Conservation (phyloP, 35 echinoderm and acorn worm species). For the Anneissia japonica region DNA sequence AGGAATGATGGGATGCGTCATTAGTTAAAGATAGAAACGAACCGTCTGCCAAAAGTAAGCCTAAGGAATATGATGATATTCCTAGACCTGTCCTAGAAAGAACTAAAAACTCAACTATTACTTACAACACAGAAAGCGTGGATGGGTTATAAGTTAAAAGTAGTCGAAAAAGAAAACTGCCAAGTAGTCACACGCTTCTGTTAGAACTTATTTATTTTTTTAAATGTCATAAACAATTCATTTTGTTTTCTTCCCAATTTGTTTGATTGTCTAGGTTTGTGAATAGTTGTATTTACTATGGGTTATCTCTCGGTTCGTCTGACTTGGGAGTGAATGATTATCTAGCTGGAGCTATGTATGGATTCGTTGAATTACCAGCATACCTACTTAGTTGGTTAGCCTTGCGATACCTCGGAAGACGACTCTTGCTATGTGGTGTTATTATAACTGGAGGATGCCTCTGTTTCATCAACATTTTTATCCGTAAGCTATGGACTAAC, state of each 20-base stretch:
- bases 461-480: conserved; percentile 44
- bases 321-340: conserved; percentile 60
- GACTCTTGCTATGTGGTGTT: conserved; percentile 24
- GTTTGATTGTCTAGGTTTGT: conserved; percentile 41
- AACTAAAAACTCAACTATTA: too few species aligned
- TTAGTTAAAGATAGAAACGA: too few species aligned
- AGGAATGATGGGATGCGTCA: too few species aligned
- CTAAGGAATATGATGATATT: too few species aligned
- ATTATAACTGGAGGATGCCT: conserved; percentile 55
- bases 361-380: conserved; percentile 60
- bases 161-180: background rate
- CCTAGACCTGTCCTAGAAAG: too few species aligned
- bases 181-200: background rate
- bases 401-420: conserved; percentile 50
- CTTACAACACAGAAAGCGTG: background rate
- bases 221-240: background rate
- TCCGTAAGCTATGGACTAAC: conserved; percentile 51
- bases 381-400: conserved; percentile 47
- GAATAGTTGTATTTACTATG: conserved; percentile 70
- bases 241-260: background rate
- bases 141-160: background rate
- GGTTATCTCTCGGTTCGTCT: conserved; percentile 64
- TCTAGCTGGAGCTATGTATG: conserved; percentile 51
- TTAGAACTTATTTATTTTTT: background rate
- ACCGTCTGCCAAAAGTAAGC: too few species aligned